Conservation (phyloP, 2,888 invertebrate genomes). For the Trachelus troglodyta region DNA sequence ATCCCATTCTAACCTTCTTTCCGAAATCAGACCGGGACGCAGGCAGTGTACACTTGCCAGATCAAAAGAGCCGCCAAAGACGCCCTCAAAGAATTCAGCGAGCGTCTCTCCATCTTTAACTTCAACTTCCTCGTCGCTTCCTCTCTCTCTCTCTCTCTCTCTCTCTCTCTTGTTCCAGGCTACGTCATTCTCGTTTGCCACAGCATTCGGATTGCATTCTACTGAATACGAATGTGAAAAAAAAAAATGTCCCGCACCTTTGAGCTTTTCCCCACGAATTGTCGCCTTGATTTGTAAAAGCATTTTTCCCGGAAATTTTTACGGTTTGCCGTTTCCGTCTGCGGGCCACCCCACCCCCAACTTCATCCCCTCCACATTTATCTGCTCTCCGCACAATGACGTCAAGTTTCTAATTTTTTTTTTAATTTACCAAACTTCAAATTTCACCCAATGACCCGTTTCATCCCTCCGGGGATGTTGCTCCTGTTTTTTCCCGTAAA, state of each 20-base stretch:
- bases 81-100: not conserved
- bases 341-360: no score
- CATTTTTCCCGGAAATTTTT: not conserved
- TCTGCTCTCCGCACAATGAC: no score
- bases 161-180: no score
- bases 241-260: not conserved
- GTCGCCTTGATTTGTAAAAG: constrained; percentile 32
- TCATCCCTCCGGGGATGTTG: no score
- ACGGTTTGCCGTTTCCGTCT: no score
- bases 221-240: not conserved
- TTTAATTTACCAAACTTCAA: no score
- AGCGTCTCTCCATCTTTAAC: not conserved
- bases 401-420: no score
- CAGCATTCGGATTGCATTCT: not conserved
- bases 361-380: no score
- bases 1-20: not conserved
- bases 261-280: constrained; percentile 13
- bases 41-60: not conserved
- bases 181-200: not conserved
- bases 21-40: not conserved
- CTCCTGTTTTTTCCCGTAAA: no score
- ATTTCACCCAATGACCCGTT: no score
- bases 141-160: no score
- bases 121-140: not conserved
- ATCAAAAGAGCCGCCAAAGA: not conserved